Evolutionary conservation across 2,888 invertebrate species (phyloP).

Genomic region (Mythimna ferrago): DNA sequence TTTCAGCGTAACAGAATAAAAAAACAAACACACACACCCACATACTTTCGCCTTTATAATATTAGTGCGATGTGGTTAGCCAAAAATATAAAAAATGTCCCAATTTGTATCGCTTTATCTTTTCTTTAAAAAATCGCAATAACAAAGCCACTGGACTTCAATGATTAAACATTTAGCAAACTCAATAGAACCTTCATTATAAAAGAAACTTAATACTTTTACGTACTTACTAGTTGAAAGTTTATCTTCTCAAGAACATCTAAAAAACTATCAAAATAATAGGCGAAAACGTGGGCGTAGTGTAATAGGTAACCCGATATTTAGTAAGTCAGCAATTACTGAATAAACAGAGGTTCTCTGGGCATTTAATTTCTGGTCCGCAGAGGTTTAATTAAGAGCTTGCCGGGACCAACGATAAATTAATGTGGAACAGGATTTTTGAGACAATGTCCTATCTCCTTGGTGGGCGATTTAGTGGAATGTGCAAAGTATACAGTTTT

Average conservation of each 20-base stretch:
- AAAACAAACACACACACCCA: too few relatives aligned
- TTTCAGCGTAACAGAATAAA: too few relatives aligned
- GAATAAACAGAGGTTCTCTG: conserved; percentile 68
- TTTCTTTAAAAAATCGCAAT: not conserved
- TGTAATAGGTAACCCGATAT: conserved; percentile 64
- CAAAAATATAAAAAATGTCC: not conserved
- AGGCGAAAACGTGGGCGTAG: conserved; percentile 37
- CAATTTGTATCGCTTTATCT: not conserved
- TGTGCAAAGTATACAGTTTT: conserved; percentile 25
- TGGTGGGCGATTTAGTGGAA: conserved; percentile 35
- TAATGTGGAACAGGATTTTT: conserved; percentile 54
- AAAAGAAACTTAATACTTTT: conserved; percentile 24
- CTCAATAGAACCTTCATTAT: conserved; percentile 17
- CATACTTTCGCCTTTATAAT: not conserved
- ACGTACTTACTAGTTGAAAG: conserved; percentile 1
- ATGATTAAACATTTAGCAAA: not conserved
- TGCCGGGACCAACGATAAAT: conserved; percentile 59
- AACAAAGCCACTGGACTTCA: not conserved
- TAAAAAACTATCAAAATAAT: conserved; percentile 56
- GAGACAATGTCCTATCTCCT: conserved; percentile 41
- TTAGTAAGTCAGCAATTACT: conserved; percentile 73
- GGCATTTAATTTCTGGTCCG: conserved; percentile 70
- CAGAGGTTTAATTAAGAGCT: conserved; percentile 71
- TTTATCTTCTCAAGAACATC: conserved; percentile 10
- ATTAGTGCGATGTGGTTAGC: too few relatives aligned